These are phyloP conservation scores for Sebastiscus albofasciatus DNA, from an alignment of 2,797 vertebrate genomes.

Conservation along the genomic window DNA sequence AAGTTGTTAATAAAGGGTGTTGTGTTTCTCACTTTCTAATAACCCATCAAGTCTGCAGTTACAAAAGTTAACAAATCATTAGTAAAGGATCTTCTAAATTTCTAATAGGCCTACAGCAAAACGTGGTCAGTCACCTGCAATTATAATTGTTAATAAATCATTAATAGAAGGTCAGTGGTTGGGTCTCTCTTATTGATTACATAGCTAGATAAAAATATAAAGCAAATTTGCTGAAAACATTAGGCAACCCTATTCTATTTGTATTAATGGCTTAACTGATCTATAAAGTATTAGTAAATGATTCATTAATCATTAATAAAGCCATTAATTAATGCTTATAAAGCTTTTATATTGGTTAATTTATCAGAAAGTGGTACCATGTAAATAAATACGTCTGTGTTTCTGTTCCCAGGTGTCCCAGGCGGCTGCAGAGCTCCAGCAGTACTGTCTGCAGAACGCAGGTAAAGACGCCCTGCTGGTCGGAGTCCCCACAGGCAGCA, in stretches of 20 bases:
- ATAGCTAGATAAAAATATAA: neutral
- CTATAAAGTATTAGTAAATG: neutral
- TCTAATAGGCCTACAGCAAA: neutral
- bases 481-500: conserved; percentile 92
- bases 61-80: neutral
- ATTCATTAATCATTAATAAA: neutral
- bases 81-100: neutral
- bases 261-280: neutral
- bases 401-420: conserved; percentile 88
- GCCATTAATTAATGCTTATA: neutral
- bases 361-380: neutral
- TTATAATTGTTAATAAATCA: neutral
- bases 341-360: neutral
- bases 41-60: neutral
- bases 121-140: neutral
- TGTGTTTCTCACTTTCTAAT: neutral
- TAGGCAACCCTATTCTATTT: neutral
- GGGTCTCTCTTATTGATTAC: neutral
- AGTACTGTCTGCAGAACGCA: conserved; percentile 96
- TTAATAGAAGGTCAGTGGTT: neutral
- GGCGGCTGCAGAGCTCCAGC: conserved; percentile 95
- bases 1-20: neutral
- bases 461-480: conserved; percentile 93
- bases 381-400: neutral
- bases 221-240: neutral